Base-by-base conservation (phyloP, 2,888 invertebrate genomes). In the Melitaea athalia region DNA sequence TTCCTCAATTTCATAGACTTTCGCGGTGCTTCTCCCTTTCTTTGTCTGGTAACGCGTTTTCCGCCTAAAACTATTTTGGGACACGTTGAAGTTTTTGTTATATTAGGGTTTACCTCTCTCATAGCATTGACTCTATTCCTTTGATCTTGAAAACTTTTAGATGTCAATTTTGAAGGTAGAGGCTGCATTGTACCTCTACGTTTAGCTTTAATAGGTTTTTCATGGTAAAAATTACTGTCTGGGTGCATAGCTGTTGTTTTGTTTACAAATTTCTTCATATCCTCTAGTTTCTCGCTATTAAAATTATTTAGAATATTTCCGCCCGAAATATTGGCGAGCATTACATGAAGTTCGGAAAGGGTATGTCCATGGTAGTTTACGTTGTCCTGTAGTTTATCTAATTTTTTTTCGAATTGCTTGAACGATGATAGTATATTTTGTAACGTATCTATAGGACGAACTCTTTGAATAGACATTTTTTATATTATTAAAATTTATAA, bases 371-470 rank as follows among this genome's bases (percentile, higher is more conserved):
- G 87, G 57, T 71, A 76, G 17, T 79, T 83, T 0, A 90, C 84
- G 60, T 88, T 87, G 57, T 83, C 80, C 71, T 89, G 89, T 64
- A 90, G 70, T 68, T 85, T 87, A 55, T 89, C 88, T 8, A 90
- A 66, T 72, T 89, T 89, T 63, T 74, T 85, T 73, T 88, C 89
- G 60, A 89, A 87, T 62, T 83, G 78, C 64, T 82, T 85, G 66
- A 89, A 83, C 0, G 86, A 79, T 24, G 72, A 77, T 74, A 86
- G 75, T 33, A 89, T 79, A 4, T 78, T 80, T 52, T 88, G 84
- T 43, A 87, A 74, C 0, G 81, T 77, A 47, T 85, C 83, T 12
- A 77, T 65, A 0, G 80, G 78, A n/a, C 79, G 81, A 6, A 75
- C 55, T 67, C 75, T 80, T 42, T 77, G 77, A 59, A 79, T 31